A percentile compares a stretch with the other conserved stretches of the same genome.
Conservation (phyloP, 2,113 vertebrate genomes). For the Petrocephalus microphthalmus region DNA sequence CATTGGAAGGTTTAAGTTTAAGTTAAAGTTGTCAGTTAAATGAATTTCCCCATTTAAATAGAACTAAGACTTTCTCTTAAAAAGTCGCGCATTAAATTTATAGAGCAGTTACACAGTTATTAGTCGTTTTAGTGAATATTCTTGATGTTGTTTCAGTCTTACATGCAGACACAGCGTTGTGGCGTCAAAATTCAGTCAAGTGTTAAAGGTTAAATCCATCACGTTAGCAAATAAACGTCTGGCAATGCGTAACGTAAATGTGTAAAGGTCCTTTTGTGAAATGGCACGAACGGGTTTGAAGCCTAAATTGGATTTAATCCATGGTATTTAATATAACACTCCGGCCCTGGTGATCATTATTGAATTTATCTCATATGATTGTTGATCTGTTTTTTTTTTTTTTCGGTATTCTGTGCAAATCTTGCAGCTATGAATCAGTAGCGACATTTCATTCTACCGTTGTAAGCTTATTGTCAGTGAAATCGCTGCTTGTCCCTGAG, state of each 20-base stretch:
- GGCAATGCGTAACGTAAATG: neutral
- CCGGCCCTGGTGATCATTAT: neutral
- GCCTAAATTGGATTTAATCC: neutral
- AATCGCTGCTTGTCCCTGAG: neutral
- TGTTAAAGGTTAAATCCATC: neutral
- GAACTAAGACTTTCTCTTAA: neutral
- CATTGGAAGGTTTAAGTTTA: neutral
- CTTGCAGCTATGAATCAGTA: neutral
- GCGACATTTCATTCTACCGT: neutral
- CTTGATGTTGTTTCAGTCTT: neutral
- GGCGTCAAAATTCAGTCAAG: neutral
- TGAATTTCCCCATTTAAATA: neutral
- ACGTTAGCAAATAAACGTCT: neutral
- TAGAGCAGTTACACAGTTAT: neutral
- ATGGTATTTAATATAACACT: neutral
- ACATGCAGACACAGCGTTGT: neutral
- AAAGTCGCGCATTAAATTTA: neutral
- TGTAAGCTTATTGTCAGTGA: neutral
- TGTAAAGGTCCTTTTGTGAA: neutral
- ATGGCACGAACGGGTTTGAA: neutral
- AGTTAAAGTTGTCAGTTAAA: neutral
- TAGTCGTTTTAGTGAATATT: neutral
- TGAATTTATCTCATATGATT: neutral
- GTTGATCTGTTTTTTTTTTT: neutral
- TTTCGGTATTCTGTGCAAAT: neutral